Percentiles rank a stretch among this genome's conserved stretches.
phyloP scores from a whole-genome alignment of 35 echinoderm and acorn worm species.

The Heliocidaris tuberculata region DNA sequence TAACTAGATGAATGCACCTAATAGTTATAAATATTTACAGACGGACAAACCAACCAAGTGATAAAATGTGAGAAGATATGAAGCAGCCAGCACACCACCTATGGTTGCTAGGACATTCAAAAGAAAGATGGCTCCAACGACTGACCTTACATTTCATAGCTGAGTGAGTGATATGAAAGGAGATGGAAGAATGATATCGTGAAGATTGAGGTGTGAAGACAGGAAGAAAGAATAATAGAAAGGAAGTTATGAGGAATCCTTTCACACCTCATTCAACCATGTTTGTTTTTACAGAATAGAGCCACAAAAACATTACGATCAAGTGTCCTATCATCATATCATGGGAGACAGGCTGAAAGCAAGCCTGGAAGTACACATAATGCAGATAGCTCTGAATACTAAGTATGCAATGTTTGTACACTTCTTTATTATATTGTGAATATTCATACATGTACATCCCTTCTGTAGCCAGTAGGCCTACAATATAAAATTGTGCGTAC shows the following conservation, averaged over 20 bases:
- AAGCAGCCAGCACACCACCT: too few relatives aligned
- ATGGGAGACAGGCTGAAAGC: background rate
- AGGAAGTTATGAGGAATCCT: conserved; percentile 1
- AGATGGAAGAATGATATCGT: background rate
- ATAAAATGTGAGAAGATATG: too few relatives aligned
- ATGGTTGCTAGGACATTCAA: background rate
- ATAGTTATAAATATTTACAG: too few relatives aligned
- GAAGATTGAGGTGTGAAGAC: background rate
- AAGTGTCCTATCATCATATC: background rate
- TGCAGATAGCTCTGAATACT: too few relatives aligned
- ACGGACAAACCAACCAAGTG: too few relatives aligned
- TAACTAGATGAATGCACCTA: too few relatives aligned
- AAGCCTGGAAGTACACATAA: background rate
- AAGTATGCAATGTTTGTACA: too few relatives aligned
- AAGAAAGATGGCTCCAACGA: background rate
- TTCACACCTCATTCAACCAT: background rate
- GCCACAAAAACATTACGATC: background rate
- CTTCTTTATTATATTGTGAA: too few relatives aligned
- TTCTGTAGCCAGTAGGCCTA: too few relatives aligned
- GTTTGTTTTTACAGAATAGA: background rate
- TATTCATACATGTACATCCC: too few relatives aligned
- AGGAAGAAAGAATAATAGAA: background rate
- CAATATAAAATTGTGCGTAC: too few relatives aligned
- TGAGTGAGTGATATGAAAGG: background rate
- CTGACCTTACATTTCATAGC: background rate